These are phyloP conservation scores for Caenorhabditis plicata DNA, from an alignment of 2,888 invertebrate genomes.

Conservation along the genomic window DNA sequence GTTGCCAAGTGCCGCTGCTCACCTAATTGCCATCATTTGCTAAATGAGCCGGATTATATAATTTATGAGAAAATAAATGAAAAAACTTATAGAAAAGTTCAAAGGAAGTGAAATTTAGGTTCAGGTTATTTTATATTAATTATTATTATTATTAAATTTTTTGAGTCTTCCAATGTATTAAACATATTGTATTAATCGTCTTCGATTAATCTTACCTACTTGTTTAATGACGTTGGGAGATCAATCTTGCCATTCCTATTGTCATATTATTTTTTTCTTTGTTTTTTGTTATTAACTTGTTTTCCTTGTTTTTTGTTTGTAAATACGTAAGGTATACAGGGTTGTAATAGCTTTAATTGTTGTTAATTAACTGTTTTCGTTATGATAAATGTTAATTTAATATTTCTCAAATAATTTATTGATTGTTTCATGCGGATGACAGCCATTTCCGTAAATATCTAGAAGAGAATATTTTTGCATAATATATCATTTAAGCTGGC, in stretches of 20 bases:
- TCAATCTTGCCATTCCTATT: neutral
- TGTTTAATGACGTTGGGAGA: no score
- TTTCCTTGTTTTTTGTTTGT: neutral
- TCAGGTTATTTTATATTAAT: neutral
- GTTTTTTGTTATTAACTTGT: neutral
- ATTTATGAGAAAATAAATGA: conserved; percentile 32
- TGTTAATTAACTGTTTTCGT: no score
- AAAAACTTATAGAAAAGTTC: conserved; percentile 31
- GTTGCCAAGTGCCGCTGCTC: conserved; percentile 26
- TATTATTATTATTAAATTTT: neutral
- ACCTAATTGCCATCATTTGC: conserved; percentile 12
- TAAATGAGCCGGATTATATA: conserved; percentile 29
- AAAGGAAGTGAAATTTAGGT: neutral
- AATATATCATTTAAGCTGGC: conserved; percentile 23
- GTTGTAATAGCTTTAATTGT: no score
- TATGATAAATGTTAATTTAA: no score
- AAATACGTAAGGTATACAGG: no score
- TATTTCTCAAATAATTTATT: neutral
- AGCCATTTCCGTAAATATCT: neutral
- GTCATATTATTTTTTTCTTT: neutral
- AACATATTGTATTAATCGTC: no score
- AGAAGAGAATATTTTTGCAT: neutral
- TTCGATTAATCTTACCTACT: no score
- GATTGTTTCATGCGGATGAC: neutral
- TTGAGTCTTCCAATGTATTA: no score